Evolutionary conservation across 2,113 vertebrate species (phyloP), one percentile per base, ranked within the genome.

Genomic region (Tamias sibiricus): DNA sequence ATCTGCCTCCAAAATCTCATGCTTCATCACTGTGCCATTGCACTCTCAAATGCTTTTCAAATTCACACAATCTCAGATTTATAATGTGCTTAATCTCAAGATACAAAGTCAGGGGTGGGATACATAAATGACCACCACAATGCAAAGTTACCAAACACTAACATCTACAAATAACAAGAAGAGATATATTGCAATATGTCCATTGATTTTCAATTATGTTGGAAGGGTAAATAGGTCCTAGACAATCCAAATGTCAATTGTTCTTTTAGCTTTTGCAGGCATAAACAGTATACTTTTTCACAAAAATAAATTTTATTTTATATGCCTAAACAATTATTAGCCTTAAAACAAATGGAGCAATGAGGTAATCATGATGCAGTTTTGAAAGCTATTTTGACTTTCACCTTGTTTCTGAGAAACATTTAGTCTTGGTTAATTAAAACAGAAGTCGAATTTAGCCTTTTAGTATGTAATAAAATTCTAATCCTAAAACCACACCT

Each of bases 401-500:
- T 86, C 30, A 86, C 13, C 16, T 83, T 88, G 2, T 82, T 69
- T 91, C 57, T 79, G 52, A 86, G 54, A 95, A 95, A 68, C 68
- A 76, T 75, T 96, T 92, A 74, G 89, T 85, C n/a, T 82, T 76
- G 89, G 20, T 79, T 72, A 19, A 66, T 69, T 11, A 79, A 93
- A 96, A 75, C 4, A 79, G 44, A 81, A 91, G 12, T 91, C 74
- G 92, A 96, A 79, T 81, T 93, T 91, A 81, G 40, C 49, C 74
- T 82, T 94, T 91, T 62, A 57, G 12, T 89, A 75, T 82, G 10
- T 92, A 96, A 92, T 86, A 91, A 96, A 89, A 94, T 68, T 75
- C n/a, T 82, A 94, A 92, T 94, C 32, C 37, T 95, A 77, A 88
- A 95, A 71, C 16, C 19, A 62, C 26, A 85, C n/a, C 95, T 95